Evolutionary conservation across 35 echinoderm and acorn worm genomes (phyloP).

Genomic region (Ophiothrix spiculata): DNA sequence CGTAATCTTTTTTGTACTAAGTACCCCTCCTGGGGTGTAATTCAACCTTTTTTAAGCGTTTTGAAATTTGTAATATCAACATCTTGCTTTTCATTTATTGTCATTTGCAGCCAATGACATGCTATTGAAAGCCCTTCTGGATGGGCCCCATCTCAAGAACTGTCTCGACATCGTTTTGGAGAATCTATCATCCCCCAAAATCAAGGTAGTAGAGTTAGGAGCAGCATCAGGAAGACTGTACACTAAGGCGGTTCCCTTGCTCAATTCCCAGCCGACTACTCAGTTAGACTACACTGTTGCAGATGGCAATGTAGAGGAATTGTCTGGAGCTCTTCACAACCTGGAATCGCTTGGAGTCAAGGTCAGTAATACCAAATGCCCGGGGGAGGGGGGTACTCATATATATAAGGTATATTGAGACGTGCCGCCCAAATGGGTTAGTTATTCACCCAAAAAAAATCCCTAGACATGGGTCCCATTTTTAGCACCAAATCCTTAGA

Average conservation of each 20-base stretch:
- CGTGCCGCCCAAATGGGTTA: no score
- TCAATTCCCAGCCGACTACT: slow-evolving; percentile 67
- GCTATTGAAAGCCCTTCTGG: slow-evolving; percentile 45
- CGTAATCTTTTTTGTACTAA: no score
- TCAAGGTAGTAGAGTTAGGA: slow-evolving; percentile 81
- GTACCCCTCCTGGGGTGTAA: no score
- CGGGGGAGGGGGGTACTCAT: no score
- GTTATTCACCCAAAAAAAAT: no score
- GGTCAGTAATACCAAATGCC: no score
- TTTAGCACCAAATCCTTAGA: no score
- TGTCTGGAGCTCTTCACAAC: slow-evolving; percentile 20
- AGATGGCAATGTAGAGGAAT: slow-evolving; percentile 38
- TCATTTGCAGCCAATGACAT: slow-evolving; percentile 51
- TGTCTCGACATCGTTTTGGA: slow-evolving; percentile 67
- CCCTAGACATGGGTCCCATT: no score
- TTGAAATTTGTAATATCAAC: no score
- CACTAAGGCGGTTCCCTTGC: slow-evolving; percentile 37
- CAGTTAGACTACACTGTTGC: slow-evolving; percentile 52
- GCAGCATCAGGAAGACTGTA: slow-evolving; percentile 51
- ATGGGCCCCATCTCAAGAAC: slow-evolving; percentile 62
- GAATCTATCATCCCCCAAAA: slow-evolving; percentile 31
- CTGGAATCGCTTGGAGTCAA: slow-evolving; percentile 55
- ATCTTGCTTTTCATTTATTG: no score
- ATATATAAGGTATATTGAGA: no score
- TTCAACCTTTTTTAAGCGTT: no score